Conservation (phyloP, 2,797 vertebrate genomes). For the Rhinophrynus dorsalis region DNA sequence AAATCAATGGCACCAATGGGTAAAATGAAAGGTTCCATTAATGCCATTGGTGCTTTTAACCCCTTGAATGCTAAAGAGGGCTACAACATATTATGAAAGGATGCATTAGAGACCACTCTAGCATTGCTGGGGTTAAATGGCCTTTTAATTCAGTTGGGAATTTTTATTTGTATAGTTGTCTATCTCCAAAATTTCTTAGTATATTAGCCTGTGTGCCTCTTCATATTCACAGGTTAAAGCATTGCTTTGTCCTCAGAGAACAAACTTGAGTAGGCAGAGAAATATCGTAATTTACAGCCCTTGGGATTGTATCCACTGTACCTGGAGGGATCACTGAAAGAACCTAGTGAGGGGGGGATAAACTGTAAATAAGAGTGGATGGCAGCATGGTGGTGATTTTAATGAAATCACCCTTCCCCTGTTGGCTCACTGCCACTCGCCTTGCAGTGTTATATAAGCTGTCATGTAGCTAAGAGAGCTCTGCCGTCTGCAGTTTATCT, state of each 20-base stretch:
- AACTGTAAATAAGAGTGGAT: slow-evolving; percentile 3
- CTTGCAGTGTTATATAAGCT: slow-evolving; percentile 41
- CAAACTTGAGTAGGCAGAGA: slow-evolving; percentile 7
- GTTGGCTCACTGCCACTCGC: slow-evolving; percentile 26
- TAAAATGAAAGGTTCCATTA: no score
- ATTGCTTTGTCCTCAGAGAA: slow-evolving; percentile 11
- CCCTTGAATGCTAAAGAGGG: no score
- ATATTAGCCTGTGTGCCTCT: no score
- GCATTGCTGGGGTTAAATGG: no score
- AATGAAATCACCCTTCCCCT: slow-evolving; percentile 25
- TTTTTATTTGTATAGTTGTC: no score
- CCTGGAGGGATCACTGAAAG: slow-evolving; percentile 7
- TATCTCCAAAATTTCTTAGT: no score
- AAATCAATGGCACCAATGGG: no score
- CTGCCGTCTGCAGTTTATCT: slow-evolving; percentile 33
- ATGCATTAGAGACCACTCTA: no score
- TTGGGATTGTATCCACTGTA: neutral
- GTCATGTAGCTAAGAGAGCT: slow-evolving; percentile 31
- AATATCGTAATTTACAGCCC: neutral
- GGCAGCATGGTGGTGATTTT: neutral
- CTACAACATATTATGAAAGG: no score
- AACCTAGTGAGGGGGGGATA: neutral
- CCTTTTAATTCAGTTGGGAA: no score
- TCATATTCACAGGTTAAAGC: slow-evolving; percentile 2
- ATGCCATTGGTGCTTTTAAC: no score